Base-by-base conservation (phyloP, 2,888 invertebrate genomes). In the Ferdinandea cuprea region DNA sequence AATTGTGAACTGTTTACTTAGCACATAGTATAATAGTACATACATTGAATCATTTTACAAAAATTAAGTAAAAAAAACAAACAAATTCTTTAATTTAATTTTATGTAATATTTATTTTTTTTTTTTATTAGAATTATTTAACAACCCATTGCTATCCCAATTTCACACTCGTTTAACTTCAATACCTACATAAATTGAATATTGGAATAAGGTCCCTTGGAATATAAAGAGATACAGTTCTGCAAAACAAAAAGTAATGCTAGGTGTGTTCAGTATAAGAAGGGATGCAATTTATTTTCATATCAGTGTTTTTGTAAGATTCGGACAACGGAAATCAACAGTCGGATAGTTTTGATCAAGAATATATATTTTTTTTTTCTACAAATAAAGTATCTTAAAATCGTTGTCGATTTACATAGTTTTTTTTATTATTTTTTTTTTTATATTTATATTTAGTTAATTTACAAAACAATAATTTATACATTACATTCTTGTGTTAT, bases 381-480 rank as follows among this genome's bases (percentile, higher is more conserved):
- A n/a, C n/a, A n/a, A n/a, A n/a, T n/a, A n/a, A n/a, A n/a, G n/a
- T n/a, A n/a, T 21, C n/a, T 5, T 32, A 46, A 61, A 61, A 35
- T 48, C 19, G 9, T 56, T 19, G 32, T 7, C 40, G 17, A 19
- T 30, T 44, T n/a, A n/a, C n/a, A n/a, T n/a, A n/a, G n/a, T n/a
- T n/a, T n/a, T n/a, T n/a, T n/a, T n/a, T n/a, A n/a, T n/a, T n/a
- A n/a, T n/a, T 44, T 17, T 17, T 9, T 8, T 50, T 40, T 50
- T 21, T 32, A n/a, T 46, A 9, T 46, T 19, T 17, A 46, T 19
- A 46, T 19, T 32, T 17, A 66, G 21, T 61, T 50, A 50, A 61
- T 61, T 52, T 52, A 71, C 71, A 78, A 78, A 78, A 79, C 52
- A 65, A 73, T 52, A 81, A 77, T 77, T 50, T 50, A 76, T 77